Conservation (phyloP, 2,888 invertebrate species). For the Pecten maximus region DNA sequence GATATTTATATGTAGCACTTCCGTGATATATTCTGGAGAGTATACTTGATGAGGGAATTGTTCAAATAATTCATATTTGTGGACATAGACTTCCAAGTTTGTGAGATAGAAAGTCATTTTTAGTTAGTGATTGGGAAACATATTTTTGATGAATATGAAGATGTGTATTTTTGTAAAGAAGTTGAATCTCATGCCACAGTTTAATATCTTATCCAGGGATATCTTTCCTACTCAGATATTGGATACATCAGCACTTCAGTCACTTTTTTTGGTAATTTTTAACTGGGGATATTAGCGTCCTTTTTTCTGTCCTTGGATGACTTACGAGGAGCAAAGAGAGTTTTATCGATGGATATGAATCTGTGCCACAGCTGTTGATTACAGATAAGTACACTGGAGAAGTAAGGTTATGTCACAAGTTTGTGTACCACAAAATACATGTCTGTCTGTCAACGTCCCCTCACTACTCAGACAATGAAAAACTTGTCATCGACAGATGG, state of each 20-base stretch:
- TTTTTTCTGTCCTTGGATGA: not conserved
- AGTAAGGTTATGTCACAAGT: not conserved
- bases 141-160: not conserved
- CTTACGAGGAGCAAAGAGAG: not conserved
- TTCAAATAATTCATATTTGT: too few species aligned
- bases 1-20: not conserved
- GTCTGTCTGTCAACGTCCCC: slow-evolving; percentile 9
- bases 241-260: not conserved
- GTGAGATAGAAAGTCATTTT: not conserved
- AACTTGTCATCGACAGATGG: not conserved
- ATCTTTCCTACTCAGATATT: not conserved
- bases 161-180: not conserved
- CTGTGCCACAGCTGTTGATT: not conserved
- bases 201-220: not conserved
- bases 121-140: too few species aligned
- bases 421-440: not conserved
- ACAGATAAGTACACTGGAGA: not conserved
- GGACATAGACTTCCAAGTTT: too few species aligned
- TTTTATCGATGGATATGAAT: slow-evolving; percentile 8
- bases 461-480: not conserved
- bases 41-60: not conserved
- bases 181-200: not conserved
- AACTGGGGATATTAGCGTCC: not conserved
- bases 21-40: not conserved
- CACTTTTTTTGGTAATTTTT: not conserved